phyloP scores from a whole-genome alignment of 2,888 invertebrate genomes.

The Drosophila multiciliata region DNA sequence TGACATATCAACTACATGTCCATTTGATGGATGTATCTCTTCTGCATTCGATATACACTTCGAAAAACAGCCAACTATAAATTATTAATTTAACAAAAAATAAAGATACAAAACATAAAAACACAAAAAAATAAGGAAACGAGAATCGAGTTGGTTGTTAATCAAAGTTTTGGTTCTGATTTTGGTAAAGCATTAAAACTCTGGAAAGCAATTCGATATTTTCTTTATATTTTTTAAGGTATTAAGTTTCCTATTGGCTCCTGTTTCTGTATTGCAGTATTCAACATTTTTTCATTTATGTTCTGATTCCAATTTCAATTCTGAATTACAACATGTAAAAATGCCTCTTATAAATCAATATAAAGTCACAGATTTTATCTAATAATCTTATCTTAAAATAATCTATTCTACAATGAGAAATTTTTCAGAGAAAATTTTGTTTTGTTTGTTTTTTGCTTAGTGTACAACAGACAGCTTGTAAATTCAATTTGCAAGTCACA shows the following conservation, averaged over 20 bases:
- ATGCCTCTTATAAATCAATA: neutral
- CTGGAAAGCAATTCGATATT: neutral
- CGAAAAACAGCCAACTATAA: neutral
- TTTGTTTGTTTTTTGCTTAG: neutral
- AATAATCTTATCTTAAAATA: neutral
- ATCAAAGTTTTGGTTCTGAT: neutral
- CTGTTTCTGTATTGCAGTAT: neutral
- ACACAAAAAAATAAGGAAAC: too few species aligned
- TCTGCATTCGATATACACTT: conserved; percentile 13
- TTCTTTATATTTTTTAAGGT: neutral
- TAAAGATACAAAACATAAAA: neutral
- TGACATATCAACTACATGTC: neutral
- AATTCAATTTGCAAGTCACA: neutral
- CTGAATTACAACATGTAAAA: neutral
- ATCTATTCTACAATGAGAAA: too few species aligned
- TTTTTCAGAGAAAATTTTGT: neutral
- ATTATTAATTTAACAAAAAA: neutral
- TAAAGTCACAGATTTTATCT: neutral
- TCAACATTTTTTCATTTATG: neutral
- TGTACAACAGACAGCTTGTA: neutral
- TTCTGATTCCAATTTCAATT: neutral
- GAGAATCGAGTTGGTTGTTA: neutral
- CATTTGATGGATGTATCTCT: conserved; percentile 6
- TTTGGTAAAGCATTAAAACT: neutral
- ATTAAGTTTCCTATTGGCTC: neutral